These are phyloP conservation scores for Cyclophora punctaria DNA, from an alignment of 2,888 invertebrate species.

Conservation along the genomic window DNA sequence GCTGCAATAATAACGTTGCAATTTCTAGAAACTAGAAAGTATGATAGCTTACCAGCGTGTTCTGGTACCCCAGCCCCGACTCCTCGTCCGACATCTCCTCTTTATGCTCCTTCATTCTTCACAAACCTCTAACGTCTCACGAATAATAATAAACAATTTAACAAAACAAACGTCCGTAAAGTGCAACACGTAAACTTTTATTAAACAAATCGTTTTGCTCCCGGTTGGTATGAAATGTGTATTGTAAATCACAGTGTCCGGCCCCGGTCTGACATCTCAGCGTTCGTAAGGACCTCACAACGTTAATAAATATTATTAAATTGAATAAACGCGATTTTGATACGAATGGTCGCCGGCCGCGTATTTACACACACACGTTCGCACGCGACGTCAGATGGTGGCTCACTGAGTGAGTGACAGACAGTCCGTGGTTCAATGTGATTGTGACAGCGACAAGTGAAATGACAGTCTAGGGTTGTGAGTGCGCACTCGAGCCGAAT, in stretches of 20 bases:
- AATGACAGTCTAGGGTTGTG: constrained; percentile 36
- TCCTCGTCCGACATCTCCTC: constrained; percentile 75
- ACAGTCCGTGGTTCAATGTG: too few species aligned
- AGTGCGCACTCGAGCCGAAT: constrained; percentile 27
- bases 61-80: constrained; percentile 81
- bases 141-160: constrained; percentile 35
- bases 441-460: constrained; percentile 34
- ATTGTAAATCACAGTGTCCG: constrained; percentile 39
- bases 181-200: constrained; percentile 27
- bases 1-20: neutral
- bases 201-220: constrained; percentile 32
- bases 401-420: constrained; percentile 46
- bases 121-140: constrained; percentile 30
- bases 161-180: constrained; percentile 42
- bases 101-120: constrained; percentile 55
- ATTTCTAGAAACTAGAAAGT: constrained; percentile 57
- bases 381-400: constrained; percentile 48
- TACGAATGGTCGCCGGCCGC: constrained; percentile 54
- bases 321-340: constrained; percentile 64
- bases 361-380: constrained; percentile 45
- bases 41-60: constrained; percentile 77
- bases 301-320: constrained; percentile 55
- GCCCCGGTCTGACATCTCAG: constrained; percentile 39
- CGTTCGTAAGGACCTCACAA: constrained; percentile 37
- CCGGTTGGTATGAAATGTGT: too few species aligned